Conservation (phyloP, 35 echinoderm and acorn worm genomes). For the Heliocidaris tuberculata region DNA sequence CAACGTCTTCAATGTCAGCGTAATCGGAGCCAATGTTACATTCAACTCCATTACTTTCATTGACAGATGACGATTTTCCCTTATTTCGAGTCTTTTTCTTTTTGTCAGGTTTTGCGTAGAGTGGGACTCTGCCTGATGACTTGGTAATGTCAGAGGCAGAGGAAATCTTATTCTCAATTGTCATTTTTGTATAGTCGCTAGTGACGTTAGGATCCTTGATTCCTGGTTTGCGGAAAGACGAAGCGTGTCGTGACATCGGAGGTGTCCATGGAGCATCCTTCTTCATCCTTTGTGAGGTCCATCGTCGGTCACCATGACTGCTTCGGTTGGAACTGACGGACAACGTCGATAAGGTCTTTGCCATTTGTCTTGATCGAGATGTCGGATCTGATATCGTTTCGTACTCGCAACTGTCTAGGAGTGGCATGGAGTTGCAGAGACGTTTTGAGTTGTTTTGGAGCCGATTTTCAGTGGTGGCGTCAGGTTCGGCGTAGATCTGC, state of each 20-base stretch:
- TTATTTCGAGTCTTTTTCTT: background rate
- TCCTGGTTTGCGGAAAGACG: background rate
- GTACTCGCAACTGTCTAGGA: conserved; percentile 11
- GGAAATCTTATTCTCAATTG: background rate
- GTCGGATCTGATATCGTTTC: conserved; percentile 11
- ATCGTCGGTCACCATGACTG: background rate
- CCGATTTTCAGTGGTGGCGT: background rate
- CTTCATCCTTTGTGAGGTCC: background rate
- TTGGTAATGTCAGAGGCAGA: background rate
- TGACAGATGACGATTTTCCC: background rate
- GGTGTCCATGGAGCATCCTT: conserved; percentile 13
- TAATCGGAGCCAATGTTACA: background rate
- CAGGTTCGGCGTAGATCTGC: conserved; percentile 14
- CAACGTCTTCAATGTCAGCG: background rate
- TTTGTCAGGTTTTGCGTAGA: conserved; percentile 23
- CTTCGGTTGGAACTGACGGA: background rate
- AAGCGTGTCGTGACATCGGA: background rate
- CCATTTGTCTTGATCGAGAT: background rate
- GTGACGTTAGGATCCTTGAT: background rate
- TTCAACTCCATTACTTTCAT: background rate
- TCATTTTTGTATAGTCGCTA: conserved; percentile 5
- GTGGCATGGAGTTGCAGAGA: background rate
- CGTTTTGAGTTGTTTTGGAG: background rate
- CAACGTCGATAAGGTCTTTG: background rate
- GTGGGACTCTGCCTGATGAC: background rate